phyloP scores from a whole-genome alignment of 2,113 vertebrate species.

The Mastomys coucha region DNA sequence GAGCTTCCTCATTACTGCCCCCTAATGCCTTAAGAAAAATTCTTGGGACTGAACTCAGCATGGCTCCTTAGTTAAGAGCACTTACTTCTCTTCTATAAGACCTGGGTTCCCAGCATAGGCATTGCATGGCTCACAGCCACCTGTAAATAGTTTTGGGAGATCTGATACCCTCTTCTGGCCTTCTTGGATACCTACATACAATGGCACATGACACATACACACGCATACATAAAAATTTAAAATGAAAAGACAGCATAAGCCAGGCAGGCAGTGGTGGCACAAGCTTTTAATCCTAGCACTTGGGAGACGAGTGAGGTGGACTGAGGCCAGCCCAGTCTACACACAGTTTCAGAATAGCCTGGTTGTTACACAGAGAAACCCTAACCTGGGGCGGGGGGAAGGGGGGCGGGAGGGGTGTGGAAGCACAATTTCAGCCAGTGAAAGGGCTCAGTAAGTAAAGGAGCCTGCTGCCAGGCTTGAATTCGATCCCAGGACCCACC shows the following conservation, averaged over 20 bases:
- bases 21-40: not conserved
- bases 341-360: not conserved
- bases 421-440: not conserved
- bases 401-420: not conserved
- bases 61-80: not conserved
- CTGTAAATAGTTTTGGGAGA: not conserved
- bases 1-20: not conserved
- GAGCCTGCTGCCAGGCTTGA: not conserved
- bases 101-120: not conserved
- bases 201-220: not conserved
- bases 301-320: not conserved
- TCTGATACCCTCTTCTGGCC: not conserved
- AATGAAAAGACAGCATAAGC: not conserved
- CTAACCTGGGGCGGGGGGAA: too few species aligned
- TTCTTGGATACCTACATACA: not conserved
- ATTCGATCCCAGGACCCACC: not conserved
- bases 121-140: not conserved
- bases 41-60: not conserved
- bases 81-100: not conserved
- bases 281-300: not conserved
- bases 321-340: not conserved
- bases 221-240: not conserved
- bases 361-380: not conserved
- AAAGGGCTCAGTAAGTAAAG: not conserved
- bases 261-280: not conserved